phyloP scores from a whole-genome alignment of 2,797 vertebrate genomes.

The Paratrypauchen microcephalus region DNA sequence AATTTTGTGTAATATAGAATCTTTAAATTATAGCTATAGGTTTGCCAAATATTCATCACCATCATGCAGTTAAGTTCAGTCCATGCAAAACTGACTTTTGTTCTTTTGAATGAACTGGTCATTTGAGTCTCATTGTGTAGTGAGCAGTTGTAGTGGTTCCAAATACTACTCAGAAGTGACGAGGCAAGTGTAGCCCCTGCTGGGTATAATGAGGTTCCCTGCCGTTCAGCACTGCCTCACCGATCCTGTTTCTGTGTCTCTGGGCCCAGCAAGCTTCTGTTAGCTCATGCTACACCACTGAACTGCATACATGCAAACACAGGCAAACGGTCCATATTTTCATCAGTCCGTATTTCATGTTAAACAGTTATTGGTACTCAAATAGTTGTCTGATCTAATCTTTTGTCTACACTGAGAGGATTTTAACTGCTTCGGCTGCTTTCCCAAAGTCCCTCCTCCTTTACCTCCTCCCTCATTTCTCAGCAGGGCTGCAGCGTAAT shows the following conservation, averaged over 20 bases:
- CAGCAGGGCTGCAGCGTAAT: constrained; percentile 72
- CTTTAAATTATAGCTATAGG: no score
- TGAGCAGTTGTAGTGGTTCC: constrained; percentile 54
- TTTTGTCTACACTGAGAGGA: constrained; percentile 21
- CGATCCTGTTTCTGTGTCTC: constrained; percentile 62
- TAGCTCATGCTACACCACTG: constrained; percentile 53
- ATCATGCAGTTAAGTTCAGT: not conserved
- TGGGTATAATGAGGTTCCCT: constrained; percentile 82
- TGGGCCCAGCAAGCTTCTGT: constrained; percentile 71
- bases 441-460: constrained; percentile 29
- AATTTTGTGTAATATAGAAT: no score
- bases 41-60: not conserved
- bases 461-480: constrained; percentile 32
- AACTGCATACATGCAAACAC: constrained; percentile 36
- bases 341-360: not conserved
- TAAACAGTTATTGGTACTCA: constrained; percentile 9
- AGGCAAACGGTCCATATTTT: not conserved
- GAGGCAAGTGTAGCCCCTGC: constrained; percentile 73
- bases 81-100: no score
- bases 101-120: constrained; percentile 23
- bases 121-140: constrained; percentile 28
- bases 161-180: constrained; percentile 72
- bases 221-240: constrained; percentile 68
- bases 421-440: constrained; percentile 14
- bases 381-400: constrained; percentile 8